A percentile compares a stretch with the other conserved stretches of the same genome.
These are phyloP conservation scores for Paradoxurus hermaphroditus DNA, from an alignment of 2,113 vertebrate genomes.

Conservation along the genomic window DNA sequence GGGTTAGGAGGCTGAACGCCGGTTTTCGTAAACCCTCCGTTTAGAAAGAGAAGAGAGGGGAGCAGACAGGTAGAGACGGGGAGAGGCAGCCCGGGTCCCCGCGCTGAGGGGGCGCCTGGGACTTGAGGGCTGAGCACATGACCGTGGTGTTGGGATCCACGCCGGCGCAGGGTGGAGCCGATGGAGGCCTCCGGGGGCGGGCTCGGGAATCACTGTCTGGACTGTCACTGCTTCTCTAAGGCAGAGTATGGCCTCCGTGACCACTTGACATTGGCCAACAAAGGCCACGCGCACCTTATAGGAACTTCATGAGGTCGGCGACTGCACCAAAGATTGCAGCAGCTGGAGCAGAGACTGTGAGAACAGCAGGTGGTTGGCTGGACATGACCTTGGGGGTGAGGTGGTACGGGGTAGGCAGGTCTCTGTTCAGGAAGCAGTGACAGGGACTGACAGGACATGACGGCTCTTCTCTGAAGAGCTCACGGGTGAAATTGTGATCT, in stretches of 20 bases:
- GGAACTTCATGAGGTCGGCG: rapidly evolving
- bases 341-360: no score
- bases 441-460: rapidly evolving
- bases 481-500: rapidly evolving
- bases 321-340: rapidly evolving
- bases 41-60: neutral
- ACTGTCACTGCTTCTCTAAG: rapidly evolving
- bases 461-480: neutral
- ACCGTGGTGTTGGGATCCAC: rapidly evolving
- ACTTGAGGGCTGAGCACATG: rapidly evolving
- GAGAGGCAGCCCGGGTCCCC: rapidly evolving
- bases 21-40: neutral
- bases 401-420: rapidly evolving
- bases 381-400: neutral
- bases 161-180: neutral
- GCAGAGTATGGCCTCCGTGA: rapidly evolving
- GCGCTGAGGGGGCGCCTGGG: rapidly evolving
- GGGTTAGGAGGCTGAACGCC: rapidly evolving
- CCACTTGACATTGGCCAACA: rapidly evolving
- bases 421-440: neutral
- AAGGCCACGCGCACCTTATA: no score
- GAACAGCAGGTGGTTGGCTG: no score
- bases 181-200: neutral
- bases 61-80: rapidly evolving
- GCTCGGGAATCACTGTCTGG: rapidly evolving